phyloP scores from a whole-genome alignment of 2,888 invertebrate species.

The Agrotis puta region DNA sequence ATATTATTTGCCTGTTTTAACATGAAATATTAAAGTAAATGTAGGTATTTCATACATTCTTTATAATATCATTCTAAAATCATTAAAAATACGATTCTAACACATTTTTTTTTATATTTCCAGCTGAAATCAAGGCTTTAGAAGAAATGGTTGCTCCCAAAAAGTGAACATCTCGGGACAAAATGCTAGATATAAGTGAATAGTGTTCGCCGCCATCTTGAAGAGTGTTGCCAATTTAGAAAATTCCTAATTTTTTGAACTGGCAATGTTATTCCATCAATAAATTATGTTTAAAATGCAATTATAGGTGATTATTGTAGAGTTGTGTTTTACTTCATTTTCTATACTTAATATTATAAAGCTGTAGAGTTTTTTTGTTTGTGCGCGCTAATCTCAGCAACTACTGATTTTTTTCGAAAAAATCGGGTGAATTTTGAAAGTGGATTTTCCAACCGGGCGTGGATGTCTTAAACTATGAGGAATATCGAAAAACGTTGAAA shows the following conservation, averaged over 20 bases:
- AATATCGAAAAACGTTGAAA: too few relatives aligned
- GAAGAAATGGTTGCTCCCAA: conserved; percentile 81
- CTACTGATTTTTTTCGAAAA: too few relatives aligned
- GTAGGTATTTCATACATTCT: too few relatives aligned
- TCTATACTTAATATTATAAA: too few relatives aligned
- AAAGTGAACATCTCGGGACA: conserved; percentile 72
- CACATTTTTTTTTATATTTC: conserved; percentile 72
- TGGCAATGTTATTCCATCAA: conserved; percentile 76
- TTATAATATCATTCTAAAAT: too few relatives aligned
- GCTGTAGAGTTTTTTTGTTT: too few relatives aligned
- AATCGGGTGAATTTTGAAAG: too few relatives aligned
- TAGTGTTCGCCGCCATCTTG: conserved; percentile 75
- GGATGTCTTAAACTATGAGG: too few relatives aligned
- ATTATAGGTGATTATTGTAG: conserved; percentile 79
- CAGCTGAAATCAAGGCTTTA: conserved; percentile 87
- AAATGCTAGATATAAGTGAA: conserved; percentile 76
- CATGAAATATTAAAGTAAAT: too few relatives aligned
- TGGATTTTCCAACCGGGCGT: too few relatives aligned
- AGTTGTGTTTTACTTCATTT: conserved; percentile 59
- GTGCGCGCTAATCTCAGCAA: too few relatives aligned
- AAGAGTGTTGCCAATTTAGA: conserved; percentile 70
- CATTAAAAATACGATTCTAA: not conserved
- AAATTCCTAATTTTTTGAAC: conserved; percentile 51
- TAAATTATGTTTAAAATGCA: conserved; percentile 82
- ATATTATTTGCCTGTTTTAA: too few relatives aligned